phyloP scores from a whole-genome alignment of 64 coral and sea anemone species.

The Exaiptasia diaphana region DNA sequence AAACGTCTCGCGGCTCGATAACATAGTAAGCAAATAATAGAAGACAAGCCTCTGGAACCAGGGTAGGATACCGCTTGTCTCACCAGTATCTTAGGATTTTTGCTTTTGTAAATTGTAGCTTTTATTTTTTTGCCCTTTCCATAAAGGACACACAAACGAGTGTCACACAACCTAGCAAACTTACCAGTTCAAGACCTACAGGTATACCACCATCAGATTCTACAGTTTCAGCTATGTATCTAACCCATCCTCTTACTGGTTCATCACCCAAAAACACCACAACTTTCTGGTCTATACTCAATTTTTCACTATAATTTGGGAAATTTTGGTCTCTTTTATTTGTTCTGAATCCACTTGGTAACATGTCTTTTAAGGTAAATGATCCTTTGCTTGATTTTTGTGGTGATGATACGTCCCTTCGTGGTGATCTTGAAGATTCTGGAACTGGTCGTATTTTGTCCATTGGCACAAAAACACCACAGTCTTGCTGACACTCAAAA shows the following conservation, averaged over 20 bases:
- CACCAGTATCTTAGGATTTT: no score
- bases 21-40: no score
- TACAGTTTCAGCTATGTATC: not conserved
- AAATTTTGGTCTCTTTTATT: not conserved
- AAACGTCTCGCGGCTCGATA: no score
- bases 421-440: no score
- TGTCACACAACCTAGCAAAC: no score
- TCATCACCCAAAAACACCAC: not conserved
- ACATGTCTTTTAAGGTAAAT: not conserved
- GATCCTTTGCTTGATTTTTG: not conserved
- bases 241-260: conserved; percentile 20
- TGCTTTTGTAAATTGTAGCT: no score
- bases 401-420: no score
- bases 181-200: conserved; percentile 51
- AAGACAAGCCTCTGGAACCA: no score
- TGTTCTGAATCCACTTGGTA: no score
- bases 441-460: conserved; percentile 54
- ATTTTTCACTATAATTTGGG: not conserved
- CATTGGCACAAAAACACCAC: conserved; percentile 65
- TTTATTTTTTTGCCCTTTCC: no score
- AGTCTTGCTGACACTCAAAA: conserved; percentile 28
- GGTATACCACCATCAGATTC: not conserved
- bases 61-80: no score
- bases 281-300: conserved; percentile 49
- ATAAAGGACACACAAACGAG: no score